A percentile compares a stretch with the other conserved stretches of the same genome.
These are phyloP conservation scores for Sardinella longiceps DNA, from an alignment of 2,797 vertebrate genomes.

Conservation along the genomic window DNA sequence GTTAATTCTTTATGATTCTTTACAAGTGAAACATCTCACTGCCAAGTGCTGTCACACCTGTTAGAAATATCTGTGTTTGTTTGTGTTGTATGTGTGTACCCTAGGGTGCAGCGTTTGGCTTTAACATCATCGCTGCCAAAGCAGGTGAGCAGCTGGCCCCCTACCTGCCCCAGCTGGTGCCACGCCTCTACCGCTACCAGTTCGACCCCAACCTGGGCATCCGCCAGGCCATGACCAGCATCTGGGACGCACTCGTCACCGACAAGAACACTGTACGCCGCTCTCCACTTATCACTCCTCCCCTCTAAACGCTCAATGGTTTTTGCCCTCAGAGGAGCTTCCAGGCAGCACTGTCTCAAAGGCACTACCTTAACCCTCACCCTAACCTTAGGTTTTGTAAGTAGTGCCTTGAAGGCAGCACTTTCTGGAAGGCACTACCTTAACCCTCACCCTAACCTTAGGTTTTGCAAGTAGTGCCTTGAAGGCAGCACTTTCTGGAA, in stretches of 20 bases:
- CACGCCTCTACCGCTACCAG: conserved; percentile 96
- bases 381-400: too few species aligned
- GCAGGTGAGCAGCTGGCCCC: conserved; percentile 95
- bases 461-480: too few species aligned
- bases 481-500: too few species aligned
- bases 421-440: too few species aligned
- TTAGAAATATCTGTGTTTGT: not conserved
- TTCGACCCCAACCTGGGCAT: conserved; percentile 97
- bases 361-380: too few species aligned
- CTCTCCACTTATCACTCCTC: not conserved
- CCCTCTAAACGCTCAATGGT: not conserved
- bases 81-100: not conserved
- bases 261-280: conserved; percentile 87
- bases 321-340: too few species aligned
- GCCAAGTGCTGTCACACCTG: too few species aligned
- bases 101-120: conserved; percentile 97
- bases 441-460: too few species aligned
- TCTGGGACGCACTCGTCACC: conserved; percentile 95
- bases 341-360: too few species aligned
- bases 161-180: conserved; percentile 90
- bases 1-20: too few species aligned
- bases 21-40: too few species aligned
- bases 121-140: conserved; percentile 93
- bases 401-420: too few species aligned
- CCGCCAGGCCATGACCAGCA: conserved; percentile 97